A percentile compares a stretch with the other conserved stretches of the same genome.
Conservation (phyloP, 23 tunicate species). For the Styela clava region DNA sequence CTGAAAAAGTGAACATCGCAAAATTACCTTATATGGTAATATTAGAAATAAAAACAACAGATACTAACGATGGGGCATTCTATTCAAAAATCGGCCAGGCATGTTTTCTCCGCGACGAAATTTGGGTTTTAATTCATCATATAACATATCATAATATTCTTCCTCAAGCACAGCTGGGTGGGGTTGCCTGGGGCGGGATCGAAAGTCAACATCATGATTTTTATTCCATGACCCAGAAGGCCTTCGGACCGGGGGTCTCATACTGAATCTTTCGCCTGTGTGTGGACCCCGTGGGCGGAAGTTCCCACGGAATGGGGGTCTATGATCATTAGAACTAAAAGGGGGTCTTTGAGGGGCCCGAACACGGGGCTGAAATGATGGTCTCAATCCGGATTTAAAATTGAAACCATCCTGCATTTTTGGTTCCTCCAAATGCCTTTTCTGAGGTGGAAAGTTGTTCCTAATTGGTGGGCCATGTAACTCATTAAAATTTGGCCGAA, state of each 20-base stretch:
- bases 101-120: constrained; percentile 3
- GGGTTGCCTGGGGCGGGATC: constrained; percentile 2
- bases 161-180: not conserved
- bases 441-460: not conserved
- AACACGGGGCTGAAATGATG: not conserved
- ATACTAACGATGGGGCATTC: not conserved
- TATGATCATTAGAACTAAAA: too few species aligned
- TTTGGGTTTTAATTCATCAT: constrained; percentile 14
- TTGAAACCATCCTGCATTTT: not conserved
- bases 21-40: too few species aligned
- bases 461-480: not conserved
- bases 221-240: not conserved
- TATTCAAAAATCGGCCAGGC: not conserved
- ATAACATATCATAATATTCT: constrained; percentile 19
- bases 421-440: not conserved
- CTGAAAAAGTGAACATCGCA: too few species aligned
- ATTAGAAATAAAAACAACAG: too few species aligned
- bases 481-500: not conserved
- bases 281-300: not conserved
- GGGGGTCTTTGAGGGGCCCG: not conserved
- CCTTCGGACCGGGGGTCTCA: not conserved
- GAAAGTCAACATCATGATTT: not conserved
- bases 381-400: not conserved
- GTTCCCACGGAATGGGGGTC: not conserved
- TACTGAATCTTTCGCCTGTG: not conserved